A percentile compares a stretch with the other conserved stretches of the same genome.
These are phyloP conservation scores for Urophycis tenuis DNA, from an alignment of 2,797 vertebrate genomes.

Conservation along the genomic window DNA sequence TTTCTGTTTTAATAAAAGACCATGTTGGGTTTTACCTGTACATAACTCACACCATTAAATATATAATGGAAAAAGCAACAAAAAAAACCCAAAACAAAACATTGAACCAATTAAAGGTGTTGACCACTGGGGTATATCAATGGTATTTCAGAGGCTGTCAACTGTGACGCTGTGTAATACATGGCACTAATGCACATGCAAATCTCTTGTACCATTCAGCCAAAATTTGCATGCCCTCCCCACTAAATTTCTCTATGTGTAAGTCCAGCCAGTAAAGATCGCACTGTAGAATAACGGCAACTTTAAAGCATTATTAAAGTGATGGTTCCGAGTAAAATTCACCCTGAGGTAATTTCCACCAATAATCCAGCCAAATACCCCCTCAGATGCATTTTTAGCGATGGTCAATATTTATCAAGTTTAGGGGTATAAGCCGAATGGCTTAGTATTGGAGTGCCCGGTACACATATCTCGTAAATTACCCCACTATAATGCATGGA, in stretches of 20 bases:
- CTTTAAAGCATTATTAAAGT: too few species aligned
- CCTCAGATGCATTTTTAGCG: too few species aligned
- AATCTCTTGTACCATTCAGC: background rate
- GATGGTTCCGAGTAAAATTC: too few species aligned
- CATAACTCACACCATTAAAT: background rate
- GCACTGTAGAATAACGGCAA: too few species aligned
- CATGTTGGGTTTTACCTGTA: background rate
- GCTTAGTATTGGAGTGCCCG: too few species aligned
- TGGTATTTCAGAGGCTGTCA: background rate
- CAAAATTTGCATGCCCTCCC: background rate
- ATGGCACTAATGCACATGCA: background rate
- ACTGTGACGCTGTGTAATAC: background rate
- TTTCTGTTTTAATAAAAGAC: background rate
- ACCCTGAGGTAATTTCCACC: too few species aligned
- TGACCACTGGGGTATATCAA: background rate
- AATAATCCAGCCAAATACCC: too few species aligned
- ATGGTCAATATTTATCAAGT: too few species aligned
- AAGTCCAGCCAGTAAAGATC: background rate
- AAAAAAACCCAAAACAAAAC: background rate
- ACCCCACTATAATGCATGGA: too few species aligned
- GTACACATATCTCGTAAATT: too few species aligned
- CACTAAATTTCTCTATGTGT: background rate
- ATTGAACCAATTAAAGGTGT: background rate
- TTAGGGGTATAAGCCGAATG: too few species aligned
- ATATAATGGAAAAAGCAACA: background rate